Conservation (phyloP, 2,797 vertebrate genomes). For the Schizopygopsis pylzovi region DNA sequence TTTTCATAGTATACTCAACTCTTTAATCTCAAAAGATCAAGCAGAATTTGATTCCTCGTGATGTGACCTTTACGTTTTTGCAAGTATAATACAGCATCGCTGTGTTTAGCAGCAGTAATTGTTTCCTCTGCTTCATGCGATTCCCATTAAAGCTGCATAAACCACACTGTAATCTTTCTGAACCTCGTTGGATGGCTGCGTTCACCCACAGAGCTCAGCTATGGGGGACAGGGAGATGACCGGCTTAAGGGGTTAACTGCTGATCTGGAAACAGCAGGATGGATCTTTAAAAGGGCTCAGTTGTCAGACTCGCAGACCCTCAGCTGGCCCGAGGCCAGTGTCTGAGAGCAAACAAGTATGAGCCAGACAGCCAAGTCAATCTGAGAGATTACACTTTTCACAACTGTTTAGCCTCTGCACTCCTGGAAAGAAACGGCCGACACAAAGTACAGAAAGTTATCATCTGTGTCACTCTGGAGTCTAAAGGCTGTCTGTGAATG, state of each 20-base stretch:
- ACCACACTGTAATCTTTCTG: conserved; percentile 39
- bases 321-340: conserved; percentile 72
- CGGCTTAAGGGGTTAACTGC: conserved; percentile 54
- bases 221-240: conserved; percentile 39
- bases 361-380: conserved; percentile 43
- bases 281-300: conserved; percentile 72
- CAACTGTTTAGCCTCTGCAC: conserved; percentile 44
- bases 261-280: conserved; percentile 79
- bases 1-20: conserved; percentile 17
- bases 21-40: conserved; percentile 27
- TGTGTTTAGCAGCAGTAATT: conserved; percentile 49
- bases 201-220: conserved; percentile 44
- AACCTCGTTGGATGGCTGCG: conserved; percentile 31
- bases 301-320: conserved; percentile 67
- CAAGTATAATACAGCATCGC: conserved; percentile 32
- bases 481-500: conserved; percentile 37
- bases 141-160: conserved; percentile 48
- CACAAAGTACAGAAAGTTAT: conserved; percentile 45
- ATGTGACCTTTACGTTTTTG: conserved; percentile 40
- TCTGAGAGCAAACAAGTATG: conserved; percentile 35
- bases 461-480: conserved; percentile 11
- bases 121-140: conserved; percentile 42
- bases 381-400: conserved; percentile 41
- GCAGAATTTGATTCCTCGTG: conserved; percentile 9
- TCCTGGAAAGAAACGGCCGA: conserved; percentile 22